phyloP scores from a whole-genome alignment of 2,113 vertebrate species.

The Phainopepla nitens region DNA sequence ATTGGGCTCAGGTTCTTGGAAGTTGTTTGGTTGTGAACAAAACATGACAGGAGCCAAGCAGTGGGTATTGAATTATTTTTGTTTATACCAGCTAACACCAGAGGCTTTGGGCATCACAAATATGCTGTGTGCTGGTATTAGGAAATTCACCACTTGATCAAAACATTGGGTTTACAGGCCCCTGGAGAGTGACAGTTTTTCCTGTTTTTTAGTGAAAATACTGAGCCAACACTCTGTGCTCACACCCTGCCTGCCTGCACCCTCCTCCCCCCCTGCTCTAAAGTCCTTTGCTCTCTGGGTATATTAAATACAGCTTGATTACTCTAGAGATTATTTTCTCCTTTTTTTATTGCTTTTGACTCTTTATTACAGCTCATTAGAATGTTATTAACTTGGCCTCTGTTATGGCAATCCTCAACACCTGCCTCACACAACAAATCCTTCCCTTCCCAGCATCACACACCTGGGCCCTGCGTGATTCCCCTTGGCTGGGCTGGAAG shows the following conservation, averaged over 20 bases:
- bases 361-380: constrained; percentile 34
- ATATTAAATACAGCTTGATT: background rate
- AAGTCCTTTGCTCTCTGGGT: background rate
- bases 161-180: background rate
- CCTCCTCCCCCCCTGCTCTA: background rate
- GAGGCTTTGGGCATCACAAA: background rate
- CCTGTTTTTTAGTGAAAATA: background rate
- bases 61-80: background rate
- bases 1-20: background rate
- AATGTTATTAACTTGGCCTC: constrained; percentile 10
- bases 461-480: background rate
- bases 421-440: background rate
- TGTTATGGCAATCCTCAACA: background rate
- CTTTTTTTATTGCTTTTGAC: constrained; percentile 8
- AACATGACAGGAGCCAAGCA: background rate
- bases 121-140: background rate
- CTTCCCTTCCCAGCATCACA: background rate
- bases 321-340: background rate
- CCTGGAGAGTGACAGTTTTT: background rate
- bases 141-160: background rate
- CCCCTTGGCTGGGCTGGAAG: background rate
- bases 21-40: background rate
- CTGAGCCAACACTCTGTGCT: background rate
- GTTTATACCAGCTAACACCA: background rate
- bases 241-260: background rate